phyloP scores from a whole-genome alignment of 2,797 vertebrate genomes.

The Picus viridis region DNA sequence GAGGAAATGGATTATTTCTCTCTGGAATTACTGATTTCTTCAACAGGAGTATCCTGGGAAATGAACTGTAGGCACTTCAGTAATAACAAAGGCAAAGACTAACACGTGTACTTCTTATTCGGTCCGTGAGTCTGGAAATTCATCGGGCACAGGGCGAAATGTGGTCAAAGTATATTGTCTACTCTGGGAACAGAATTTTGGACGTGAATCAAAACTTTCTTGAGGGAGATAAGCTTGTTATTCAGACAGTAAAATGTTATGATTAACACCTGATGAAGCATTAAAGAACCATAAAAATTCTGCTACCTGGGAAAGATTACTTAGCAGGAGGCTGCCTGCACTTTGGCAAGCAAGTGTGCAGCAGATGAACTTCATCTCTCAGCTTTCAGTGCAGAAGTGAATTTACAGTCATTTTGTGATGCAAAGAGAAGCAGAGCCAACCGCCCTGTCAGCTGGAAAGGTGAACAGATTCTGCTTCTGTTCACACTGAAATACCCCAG shows the following conservation, averaged over 20 bases:
- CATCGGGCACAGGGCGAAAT: background rate
- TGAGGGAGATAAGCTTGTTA: conserved; percentile 41
- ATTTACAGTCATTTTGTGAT: background rate
- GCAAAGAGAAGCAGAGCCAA: background rate
- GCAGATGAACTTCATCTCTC: background rate
- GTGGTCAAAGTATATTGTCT: conserved; percentile 39
- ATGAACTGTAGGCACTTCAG: background rate
- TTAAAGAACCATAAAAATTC: conserved; percentile 44
- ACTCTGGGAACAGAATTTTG: conserved; percentile 20
- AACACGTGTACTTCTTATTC: background rate
- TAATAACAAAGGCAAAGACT: background rate
- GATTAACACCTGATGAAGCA: conserved; percentile 58
- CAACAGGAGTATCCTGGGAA: background rate
- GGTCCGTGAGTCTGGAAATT: background rate
- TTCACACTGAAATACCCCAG: accelerated
- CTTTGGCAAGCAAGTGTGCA: background rate
- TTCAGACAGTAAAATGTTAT: conserved; percentile 43
- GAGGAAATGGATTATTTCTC: background rate
- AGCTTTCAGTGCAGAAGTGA: background rate
- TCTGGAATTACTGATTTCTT: background rate
- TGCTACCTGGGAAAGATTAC: conserved; percentile 37
- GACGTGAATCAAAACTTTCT: conserved; percentile 41
- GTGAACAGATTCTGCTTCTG: background rate
- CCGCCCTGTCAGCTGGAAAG: background rate
- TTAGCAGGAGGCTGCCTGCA: conserved; percentile 1